Evolutionary conservation across 2,113 vertebrate species (phyloP), one percentile per base, ranked within the genome.

Genomic region (Semicossyphus pulcher): DNA sequence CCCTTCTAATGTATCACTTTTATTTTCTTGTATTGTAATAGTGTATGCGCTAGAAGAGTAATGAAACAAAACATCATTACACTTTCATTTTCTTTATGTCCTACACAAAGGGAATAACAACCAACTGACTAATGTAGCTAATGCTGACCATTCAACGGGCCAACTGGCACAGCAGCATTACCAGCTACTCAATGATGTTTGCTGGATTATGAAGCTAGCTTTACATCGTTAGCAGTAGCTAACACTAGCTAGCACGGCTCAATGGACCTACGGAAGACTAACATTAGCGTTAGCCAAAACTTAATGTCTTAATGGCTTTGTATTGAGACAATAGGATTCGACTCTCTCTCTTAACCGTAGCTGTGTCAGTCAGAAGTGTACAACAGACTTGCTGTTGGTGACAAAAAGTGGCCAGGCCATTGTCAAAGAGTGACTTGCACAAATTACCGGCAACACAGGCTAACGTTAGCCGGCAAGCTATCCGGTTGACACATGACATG

Each of bases 401-500:
- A 72, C 74, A 75, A 12, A 58, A 21, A 21, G 47, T 48, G 10
- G 3, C 1, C 45, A 5, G 66, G 61, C 37, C 29, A 39, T 87
- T 78, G 76, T 85, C 83, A 86, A 82, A 81, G 56, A 76, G 91
- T 94, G 93, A 94, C 93, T 94, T 94, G 93, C 93, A 94, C 80
- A 93, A 92, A 88, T 91, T 39, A 51, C 90, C 85, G 87, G 89
- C 63, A 79, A 67, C 74, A 65, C 34, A 18, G 8, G 86, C 83
- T 89, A 89, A 69, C 32, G 61, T 78, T 88, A 91, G 89, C 89
- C 82, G 69, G 49, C 7, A 3, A 65, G 86, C 83, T 83, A 81
- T 1, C 31, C 14, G 18, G 11, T 34, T 26, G 49, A 62, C 59
- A 31, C 67, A 29, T 12, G 44, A 18, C 26, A 4, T 15, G 4